Conservation (phyloP, 2,888 invertebrate genomes). For the Hypomecis atomaria region DNA sequence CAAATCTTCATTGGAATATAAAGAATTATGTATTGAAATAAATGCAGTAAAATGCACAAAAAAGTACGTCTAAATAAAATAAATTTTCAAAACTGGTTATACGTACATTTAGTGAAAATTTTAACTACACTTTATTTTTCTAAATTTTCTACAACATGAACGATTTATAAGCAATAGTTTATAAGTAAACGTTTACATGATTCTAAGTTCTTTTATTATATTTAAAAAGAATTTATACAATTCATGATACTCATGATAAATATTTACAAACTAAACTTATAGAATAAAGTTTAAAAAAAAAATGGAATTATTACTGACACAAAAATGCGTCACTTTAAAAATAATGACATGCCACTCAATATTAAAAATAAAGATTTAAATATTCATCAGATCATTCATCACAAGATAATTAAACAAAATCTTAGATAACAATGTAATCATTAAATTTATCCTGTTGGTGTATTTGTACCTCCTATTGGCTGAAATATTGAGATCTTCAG, state of each 20-base stretch:
- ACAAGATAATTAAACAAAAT: constrained; percentile 49
- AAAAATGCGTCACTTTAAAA: constrained; percentile 34
- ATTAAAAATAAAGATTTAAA: constrained; percentile 47
- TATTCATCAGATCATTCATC: constrained; percentile 59
- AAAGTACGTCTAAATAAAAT: constrained; percentile 28
- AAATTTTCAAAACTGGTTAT: constrained; percentile 42
- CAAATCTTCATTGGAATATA: background rate
- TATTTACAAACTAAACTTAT: constrained; percentile 68
- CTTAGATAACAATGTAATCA: constrained; percentile 29
- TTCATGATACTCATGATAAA: constrained; percentile 69
- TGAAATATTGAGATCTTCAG: constrained; percentile 41
- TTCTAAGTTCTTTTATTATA: constrained; percentile 58
- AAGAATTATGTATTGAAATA: constrained; percentile 27
- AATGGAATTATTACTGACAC: constrained; percentile 41
- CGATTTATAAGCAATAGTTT: constrained; percentile 72
- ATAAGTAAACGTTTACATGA: constrained; percentile 71
- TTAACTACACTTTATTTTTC: constrained; percentile 64
- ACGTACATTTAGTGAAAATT: constrained; percentile 44
- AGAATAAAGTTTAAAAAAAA: constrained; percentile 33
- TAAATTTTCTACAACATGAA: constrained; percentile 81
- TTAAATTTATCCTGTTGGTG: constrained; percentile 12
- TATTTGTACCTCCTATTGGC: constrained; percentile 32
- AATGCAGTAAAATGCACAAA: constrained; percentile 47
- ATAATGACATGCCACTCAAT: constrained; percentile 46
- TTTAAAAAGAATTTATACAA: constrained; percentile 73